Conservation (phyloP, 2,888 invertebrate genomes). For the Smittia sp. region DNA sequence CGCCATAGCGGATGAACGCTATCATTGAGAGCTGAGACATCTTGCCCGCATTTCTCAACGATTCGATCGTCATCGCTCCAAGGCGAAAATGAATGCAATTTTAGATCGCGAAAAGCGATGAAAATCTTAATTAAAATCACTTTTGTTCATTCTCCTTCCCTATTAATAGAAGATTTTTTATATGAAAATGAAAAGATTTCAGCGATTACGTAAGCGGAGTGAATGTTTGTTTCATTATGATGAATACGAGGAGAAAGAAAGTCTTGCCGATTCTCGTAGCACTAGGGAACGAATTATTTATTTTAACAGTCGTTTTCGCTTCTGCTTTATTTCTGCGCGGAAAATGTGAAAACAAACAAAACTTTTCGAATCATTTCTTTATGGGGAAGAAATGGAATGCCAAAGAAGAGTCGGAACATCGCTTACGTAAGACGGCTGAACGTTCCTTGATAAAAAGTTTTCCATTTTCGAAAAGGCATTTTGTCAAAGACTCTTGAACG, state of each 20-base stretch:
- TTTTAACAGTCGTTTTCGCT: not conserved
- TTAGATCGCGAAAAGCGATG: no score
- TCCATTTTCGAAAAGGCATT: no score
- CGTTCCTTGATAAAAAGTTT: no score
- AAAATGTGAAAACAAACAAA: not conserved
- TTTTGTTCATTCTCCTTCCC: no score
- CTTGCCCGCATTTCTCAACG: no score
- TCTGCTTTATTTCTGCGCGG: not conserved
- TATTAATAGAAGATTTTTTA: not conserved
- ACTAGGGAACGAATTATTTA: not conserved
- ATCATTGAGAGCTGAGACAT: no score
- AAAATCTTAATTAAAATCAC: no score
- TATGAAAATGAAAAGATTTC: not conserved
- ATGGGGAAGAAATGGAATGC: not conserved
- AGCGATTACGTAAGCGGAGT: not conserved
- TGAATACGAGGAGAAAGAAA: not conserved
- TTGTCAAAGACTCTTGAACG: no score
- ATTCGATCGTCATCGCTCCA: no score
- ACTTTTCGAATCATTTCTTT: not conserved
- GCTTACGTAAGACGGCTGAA: not conserved
- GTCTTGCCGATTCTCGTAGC: not conserved
- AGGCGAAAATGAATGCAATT: no score
- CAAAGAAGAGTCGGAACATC: not conserved
- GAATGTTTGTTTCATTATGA: slow-evolving; percentile 13
- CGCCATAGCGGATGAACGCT: no score